Evolutionary conservation across 2,113 vertebrate species (phyloP).

Genomic region (Barbus barbus): DNA sequence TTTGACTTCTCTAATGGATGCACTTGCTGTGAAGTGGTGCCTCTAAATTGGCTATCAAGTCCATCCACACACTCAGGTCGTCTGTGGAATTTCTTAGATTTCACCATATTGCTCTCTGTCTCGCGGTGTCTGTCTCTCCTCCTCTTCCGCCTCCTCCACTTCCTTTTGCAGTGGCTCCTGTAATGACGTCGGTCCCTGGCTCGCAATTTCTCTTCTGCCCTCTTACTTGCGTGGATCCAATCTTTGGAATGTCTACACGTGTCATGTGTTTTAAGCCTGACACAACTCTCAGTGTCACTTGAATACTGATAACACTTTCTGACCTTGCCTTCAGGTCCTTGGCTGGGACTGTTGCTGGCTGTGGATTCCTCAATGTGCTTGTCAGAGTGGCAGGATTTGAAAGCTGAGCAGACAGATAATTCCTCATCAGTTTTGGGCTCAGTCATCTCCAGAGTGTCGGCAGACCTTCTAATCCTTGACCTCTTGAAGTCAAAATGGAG

Average conservation of each 20-base stretch:
- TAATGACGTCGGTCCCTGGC: conserved; percentile 49
- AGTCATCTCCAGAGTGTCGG: conserved; percentile 58
- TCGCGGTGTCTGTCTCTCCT: conserved; percentile 31
- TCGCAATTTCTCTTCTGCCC: conserved; percentile 41
- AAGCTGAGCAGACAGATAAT: conserved; percentile 61
- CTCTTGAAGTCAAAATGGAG: conserved; percentile 87
- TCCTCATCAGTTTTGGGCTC: conserved; percentile 69
- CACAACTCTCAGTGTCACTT: conserved; percentile 27
- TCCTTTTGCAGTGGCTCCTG: conserved; percentile 55
- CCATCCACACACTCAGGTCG: conserved; percentile 41
- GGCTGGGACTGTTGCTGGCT: conserved; percentile 32
- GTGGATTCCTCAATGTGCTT: conserved; percentile 44
- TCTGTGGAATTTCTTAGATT: conserved; percentile 52
- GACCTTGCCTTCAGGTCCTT: conserved; percentile 34
- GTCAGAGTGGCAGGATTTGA: conserved; percentile 46
- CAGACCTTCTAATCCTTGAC: conserved; percentile 67
- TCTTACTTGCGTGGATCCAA: conserved; percentile 28
- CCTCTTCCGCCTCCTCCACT: conserved; percentile 51
- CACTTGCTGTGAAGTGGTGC: conserved; percentile 55
- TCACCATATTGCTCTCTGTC: conserved; percentile 47
- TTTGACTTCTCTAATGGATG: conserved; percentile 61
- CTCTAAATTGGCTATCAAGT: conserved; percentile 60
- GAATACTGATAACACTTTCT: conserved; percentile 42
- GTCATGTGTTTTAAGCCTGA: conserved; percentile 45
- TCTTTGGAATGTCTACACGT: conserved; percentile 46